phyloP scores from a whole-genome alignment of 1,140 invertebrate genomes.

The Drosophila fuyamai region DNA sequence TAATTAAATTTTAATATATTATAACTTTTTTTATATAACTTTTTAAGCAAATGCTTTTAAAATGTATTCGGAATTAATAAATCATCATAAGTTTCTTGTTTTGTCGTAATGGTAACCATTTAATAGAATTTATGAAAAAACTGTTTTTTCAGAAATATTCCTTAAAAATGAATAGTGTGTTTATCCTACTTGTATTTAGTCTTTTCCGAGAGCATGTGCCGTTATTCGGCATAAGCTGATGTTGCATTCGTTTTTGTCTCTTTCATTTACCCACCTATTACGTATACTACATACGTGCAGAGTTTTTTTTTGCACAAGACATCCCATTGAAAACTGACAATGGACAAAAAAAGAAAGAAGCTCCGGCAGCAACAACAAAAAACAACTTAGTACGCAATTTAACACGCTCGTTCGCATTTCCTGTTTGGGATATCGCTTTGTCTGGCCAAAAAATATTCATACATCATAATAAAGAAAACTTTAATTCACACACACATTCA shows the following conservation, averaged over 20 bases:
- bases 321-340: conserved; percentile 62
- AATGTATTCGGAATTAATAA: too few relatives aligned
- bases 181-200: conserved; percentile 13
- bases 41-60: too few relatives aligned
- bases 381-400: conserved; percentile 64
- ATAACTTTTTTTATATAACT: too few relatives aligned
- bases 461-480: conserved; percentile 55
- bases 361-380: conserved; percentile 33
- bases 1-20: too few relatives aligned
- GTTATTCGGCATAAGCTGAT: conserved; percentile 8
- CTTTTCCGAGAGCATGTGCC: conserved; percentile 8
- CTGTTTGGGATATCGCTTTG: conserved; percentile 75
- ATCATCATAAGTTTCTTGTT: too few relatives aligned
- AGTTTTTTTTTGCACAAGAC: conserved; percentile 43
- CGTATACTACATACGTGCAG: conserved; percentile 27
- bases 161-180: not conserved
- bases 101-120: too few relatives aligned
- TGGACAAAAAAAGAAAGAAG: conserved; percentile 42
- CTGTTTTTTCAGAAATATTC: not conserved
- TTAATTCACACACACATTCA: conserved; percentile 56
- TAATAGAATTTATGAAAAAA: too few relatives aligned
- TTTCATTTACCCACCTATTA: conserved; percentile 37
- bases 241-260: conserved; percentile 3
- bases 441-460: conserved; percentile 69
- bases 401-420: conserved; percentile 79